Conservation (phyloP, 2,113 vertebrate species). For the Plecotus auritus region DNA sequence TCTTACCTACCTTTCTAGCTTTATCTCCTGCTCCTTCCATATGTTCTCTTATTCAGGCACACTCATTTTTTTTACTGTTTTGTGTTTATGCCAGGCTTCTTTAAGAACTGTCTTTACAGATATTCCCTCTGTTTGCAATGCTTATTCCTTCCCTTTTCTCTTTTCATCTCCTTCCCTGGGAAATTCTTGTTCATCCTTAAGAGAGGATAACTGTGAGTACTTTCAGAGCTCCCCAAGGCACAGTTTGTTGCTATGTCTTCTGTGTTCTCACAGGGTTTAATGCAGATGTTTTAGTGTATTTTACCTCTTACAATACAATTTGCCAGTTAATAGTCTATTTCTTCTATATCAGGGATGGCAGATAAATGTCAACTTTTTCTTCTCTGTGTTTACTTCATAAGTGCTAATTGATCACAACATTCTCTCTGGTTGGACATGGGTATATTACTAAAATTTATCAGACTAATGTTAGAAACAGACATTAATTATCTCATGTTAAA, state of each 20-base stretch:
- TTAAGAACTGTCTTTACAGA: neutral
- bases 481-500: neutral
- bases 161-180: neutral
- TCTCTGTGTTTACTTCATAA: neutral
- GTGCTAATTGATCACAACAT: neutral
- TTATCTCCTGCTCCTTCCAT: neutral
- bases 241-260: neutral
- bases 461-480: neutral
- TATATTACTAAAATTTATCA: neutral
- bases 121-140: neutral
- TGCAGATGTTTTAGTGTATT: neutral
- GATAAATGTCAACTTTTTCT: neutral
- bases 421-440: neutral
- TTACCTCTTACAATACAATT: neutral
- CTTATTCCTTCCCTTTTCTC: neutral
- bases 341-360: neutral
- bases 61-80: neutral
- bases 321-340: neutral
- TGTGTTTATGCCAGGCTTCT: neutral
- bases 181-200: neutral
- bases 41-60: neutral
- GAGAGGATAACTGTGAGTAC: neutral
- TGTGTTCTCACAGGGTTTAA: neutral
- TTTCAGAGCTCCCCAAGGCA: neutral
- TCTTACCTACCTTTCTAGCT: neutral